Evolutionary conservation across 1,140 invertebrate species (phyloP), one percentile per base, ranked within the genome.

Genomic region (Aporrectodea caliginosa): DNA sequence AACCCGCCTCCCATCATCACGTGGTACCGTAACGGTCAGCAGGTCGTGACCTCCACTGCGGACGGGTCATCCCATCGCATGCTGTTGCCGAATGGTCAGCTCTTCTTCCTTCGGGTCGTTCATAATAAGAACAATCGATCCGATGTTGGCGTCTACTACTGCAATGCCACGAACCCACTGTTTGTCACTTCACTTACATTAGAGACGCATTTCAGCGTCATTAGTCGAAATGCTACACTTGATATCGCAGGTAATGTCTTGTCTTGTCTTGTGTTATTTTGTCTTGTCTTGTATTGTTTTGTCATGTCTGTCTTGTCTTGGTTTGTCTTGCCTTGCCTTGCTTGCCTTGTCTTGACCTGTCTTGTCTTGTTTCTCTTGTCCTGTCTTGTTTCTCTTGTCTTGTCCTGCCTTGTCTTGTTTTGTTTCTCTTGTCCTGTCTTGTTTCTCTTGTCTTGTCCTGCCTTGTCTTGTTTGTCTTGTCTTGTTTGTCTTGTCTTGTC

Each of bases 161-260:
- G 96, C 89, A 93, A 95, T 81, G 96, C 96, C 29, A 92, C 92
- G 81, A 98, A 98, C 88, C 84, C 85, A 32, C n/a, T n/a, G n/a
- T n/a, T n/a, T n/a, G n/a, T n/a, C n/a, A n/a, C n/a, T n/a, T n/a
- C n/a, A n/a, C n/a, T n/a, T n/a, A n/a, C n/a, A n/a, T n/a, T n/a
- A n/a, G 93, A 93, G 31, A 95, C 95, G 83, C 92, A 91, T 84
- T 94, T 92, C 70, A 90, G 91, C 84, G 94, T 92, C 69, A 90
- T 92, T 84, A 97, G 95, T 88, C 91, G 93, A 81, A 97, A 98
- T 90, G 96, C 95, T 82, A 95, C 95, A 69, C 91, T 98, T 78
- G 93, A 95, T 89, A 94, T 98, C 85, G 95, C 95, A 89, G 93
- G 95, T 98, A 90, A 93, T 92, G 90, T 79, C 43, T 34, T 34